Percentiles rank a stretch among this genome's conserved stretches.
phyloP scores from a whole-genome alignment of 2,113 vertebrate species.

The Clarias batrachus region DNA sequence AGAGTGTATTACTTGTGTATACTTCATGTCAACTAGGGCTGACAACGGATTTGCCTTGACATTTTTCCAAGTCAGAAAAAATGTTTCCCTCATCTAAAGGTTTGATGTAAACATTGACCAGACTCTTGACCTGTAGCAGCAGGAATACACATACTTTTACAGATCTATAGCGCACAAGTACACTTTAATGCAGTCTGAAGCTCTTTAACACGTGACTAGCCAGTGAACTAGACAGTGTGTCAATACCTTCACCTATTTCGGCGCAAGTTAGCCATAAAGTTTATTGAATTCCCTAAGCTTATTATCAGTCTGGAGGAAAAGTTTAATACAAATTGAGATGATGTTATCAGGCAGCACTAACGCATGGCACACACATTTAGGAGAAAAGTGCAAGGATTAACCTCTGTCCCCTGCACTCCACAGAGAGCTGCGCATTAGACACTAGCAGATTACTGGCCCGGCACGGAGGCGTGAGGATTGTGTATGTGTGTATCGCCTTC shows the following conservation, averaged over 20 bases:
- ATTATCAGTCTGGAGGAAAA: neutral
- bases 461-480: neutral
- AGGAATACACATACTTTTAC: neutral
- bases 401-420: constrained; percentile 22
- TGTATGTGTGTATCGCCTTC: neutral
- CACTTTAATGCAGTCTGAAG: neutral
- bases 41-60: too few relatives aligned
- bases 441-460: constrained; percentile 9
- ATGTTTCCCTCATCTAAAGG: neutral
- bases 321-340: neutral
- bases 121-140: neutral
- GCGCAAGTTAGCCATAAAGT: neutral
- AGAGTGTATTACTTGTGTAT: neutral
- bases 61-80: neutral
- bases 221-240: neutral
- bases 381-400: constrained; percentile 41
- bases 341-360: neutral
- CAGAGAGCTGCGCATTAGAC: constrained; percentile 11
- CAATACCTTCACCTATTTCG: neutral
- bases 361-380: neutral
- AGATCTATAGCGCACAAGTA: neutral
- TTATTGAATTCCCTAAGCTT: neutral
- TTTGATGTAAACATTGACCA: neutral
- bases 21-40: neutral
- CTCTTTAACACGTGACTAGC: neutral